Percentiles rank a stretch among this genome's conserved stretches.
These are phyloP conservation scores for Abramis brama DNA, from an alignment of 2,113 vertebrate genomes.

Conservation along the genomic window DNA sequence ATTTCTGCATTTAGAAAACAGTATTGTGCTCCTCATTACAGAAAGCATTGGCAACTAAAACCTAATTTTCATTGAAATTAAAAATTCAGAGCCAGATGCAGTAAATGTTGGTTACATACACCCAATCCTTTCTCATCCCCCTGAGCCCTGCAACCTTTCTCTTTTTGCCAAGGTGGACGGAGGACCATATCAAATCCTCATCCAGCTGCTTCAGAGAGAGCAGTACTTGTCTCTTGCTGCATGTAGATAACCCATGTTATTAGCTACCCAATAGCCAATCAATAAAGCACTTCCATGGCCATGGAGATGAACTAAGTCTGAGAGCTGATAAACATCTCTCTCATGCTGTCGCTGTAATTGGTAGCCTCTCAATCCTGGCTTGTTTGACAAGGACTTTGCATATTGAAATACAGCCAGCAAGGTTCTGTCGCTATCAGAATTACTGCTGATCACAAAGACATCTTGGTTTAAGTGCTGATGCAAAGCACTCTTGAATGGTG, in stretches of 20 bases:
- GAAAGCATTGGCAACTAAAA: neutral
- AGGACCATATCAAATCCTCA: constrained; percentile 77
- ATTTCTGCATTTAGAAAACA: neutral
- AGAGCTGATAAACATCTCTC: constrained; percentile 80
- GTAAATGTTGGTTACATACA: neutral
- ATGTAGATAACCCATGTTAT: constrained; percentile 85
- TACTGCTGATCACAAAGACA: constrained; percentile 54
- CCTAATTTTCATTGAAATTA: neutral
- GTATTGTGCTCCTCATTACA: neutral
- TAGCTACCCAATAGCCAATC: constrained; percentile 82
- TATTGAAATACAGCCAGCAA: constrained; percentile 67
- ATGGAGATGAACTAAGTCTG: constrained; percentile 76
- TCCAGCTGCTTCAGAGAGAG: constrained; percentile 70
- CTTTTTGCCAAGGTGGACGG: constrained; percentile 46
- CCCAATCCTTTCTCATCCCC: constrained; percentile 29
- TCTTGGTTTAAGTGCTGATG: constrained; percentile 49
- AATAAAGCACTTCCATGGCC: constrained; percentile 78
- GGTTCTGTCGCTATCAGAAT: constrained; percentile 47
- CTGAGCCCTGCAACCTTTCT: constrained; percentile 47
- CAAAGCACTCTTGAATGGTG: constrained; percentile 27
- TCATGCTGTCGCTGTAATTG: constrained; percentile 75
- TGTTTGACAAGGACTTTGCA: constrained; percentile 77
- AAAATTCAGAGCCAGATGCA: neutral
- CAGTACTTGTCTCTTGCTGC: constrained; percentile 74
- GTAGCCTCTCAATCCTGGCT: constrained; percentile 77